Base-by-base conservation (phyloP, 2,888 invertebrate genomes). In the Cephus pulcher region DNA sequence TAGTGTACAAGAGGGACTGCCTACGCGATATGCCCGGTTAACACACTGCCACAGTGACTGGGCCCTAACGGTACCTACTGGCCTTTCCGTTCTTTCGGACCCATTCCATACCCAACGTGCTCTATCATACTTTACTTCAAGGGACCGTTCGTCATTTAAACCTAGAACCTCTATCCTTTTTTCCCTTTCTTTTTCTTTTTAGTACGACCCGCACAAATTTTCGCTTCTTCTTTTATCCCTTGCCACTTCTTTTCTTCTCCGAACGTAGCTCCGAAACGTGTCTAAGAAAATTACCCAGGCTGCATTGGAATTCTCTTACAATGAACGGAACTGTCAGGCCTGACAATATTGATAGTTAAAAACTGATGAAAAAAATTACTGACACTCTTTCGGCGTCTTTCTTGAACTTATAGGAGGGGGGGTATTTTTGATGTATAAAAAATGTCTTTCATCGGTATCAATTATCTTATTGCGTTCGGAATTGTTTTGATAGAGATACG, bases 41-140 rank as follows among this genome's bases (percentile, higher is more conserved):
- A 89, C 88, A 89, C 88, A 88, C 87, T 88, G 88, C 88, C 88
- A 89, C 82, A 88, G 88, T 80, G 80, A 81, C 80, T 77, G 35
- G 12, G 73, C 33, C 78, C 81, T 87, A 88, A 88, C 88, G 88
- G 88, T 88, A 88, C 85, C 56, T 56, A 15, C 23, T 30, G 32
- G 34, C 30, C 71, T 71, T 30, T 71, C 3, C 71, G 23, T 71
- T 23, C 71, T 32, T 71, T 34, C 30, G 32, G 71, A 12, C 71
- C 30, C 32, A 71, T 71, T 15, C 71, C 23, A 71, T 56, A 9
- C 23, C 23, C 56, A 56, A 56, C 56, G 56, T 23, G 56, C 56
- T 56, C 56, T 56, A 56, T 23, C 56, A 2, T 56, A 56, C 15
- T 56, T 23, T 23, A 56, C 23, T 23, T 9, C 9, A 23, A 56